Conservation (phyloP, 2,888 invertebrate genomes). For the Eupithecia dodoneata region DNA sequence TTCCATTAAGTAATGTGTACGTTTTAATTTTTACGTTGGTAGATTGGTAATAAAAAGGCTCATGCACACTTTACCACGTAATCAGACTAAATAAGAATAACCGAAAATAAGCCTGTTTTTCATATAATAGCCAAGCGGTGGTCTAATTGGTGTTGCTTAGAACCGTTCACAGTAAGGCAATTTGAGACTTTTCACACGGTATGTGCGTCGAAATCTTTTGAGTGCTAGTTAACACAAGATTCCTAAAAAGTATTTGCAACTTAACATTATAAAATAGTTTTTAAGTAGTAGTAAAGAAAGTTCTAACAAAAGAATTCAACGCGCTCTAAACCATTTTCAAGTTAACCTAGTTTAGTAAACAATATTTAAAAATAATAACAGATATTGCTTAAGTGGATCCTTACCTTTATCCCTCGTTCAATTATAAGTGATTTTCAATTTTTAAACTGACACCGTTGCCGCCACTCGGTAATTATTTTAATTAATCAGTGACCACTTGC, state of each 20-base stretch:
- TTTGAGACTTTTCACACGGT: not conserved
- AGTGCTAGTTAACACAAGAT: not conserved
- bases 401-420: conserved; percentile 19
- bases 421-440: conserved; percentile 33
- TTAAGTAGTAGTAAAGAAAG: not conserved
- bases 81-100: not conserved
- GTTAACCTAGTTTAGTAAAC: not conserved
- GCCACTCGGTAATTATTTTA: conserved; percentile 34
- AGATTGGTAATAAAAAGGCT: conserved; percentile 33
- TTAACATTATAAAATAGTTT: not conserved
- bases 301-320: not conserved
- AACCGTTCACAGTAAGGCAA: not conserved
- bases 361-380: not conserved
- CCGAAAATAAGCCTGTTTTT: not conserved
- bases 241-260: not conserved
- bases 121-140: not conserved
- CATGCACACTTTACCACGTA: conserved; percentile 3
- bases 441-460: conserved; percentile 30
- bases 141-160: not conserved
- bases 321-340: not conserved
- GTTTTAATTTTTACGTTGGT: conserved; percentile 62
- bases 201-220: not conserved
- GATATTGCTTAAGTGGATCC: conserved; percentile 1
- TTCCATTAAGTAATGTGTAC: conserved; percentile 55
- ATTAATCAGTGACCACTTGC: conserved; percentile 32